Evolutionary conservation across 1,140 invertebrate genomes (phyloP).

Genomic region (Pantala flavescens): DNA sequence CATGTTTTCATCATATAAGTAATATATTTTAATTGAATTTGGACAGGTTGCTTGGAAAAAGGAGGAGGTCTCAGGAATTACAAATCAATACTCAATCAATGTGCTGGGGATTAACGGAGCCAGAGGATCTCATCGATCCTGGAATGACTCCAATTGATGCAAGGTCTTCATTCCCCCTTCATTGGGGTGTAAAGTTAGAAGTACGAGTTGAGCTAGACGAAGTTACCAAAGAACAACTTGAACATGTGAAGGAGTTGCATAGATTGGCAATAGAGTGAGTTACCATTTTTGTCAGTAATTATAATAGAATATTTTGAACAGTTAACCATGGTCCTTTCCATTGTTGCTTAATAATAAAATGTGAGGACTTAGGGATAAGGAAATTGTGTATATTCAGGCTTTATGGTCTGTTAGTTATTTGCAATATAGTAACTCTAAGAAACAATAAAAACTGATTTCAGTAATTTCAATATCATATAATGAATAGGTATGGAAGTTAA

Average conservation of each 20-base stretch:
- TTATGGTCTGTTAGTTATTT: too few species aligned
- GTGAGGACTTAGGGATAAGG: too few species aligned
- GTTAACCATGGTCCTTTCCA: conserved; percentile 9
- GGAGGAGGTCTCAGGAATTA: background rate
- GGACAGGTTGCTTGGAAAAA: background rate
- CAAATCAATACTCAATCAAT: background rate
- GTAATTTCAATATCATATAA: too few species aligned
- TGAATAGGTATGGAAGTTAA: too few species aligned
- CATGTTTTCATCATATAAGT: too few species aligned
- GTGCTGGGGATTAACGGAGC: conserved; percentile 6
- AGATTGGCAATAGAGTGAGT: conserved; percentile 24
- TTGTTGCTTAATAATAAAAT: too few species aligned
- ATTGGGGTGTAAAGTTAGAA: conserved; percentile 18
- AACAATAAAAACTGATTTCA: too few species aligned
- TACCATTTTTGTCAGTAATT: conserved; percentile 17
- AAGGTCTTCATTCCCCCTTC: conserved; percentile 17
- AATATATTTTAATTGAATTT: too few species aligned
- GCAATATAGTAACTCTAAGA: too few species aligned
- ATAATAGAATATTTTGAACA: conserved; percentile 28
- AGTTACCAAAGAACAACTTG: background rate
- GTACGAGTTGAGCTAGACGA: background rate
- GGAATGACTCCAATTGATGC: conserved; percentile 11
- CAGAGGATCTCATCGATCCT: conserved; percentile 13
- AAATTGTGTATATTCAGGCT: too few species aligned
- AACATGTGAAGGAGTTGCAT: conserved; percentile 11